Conservation (phyloP, 2,113 vertebrate genomes). For the Sturnus vulgaris region DNA sequence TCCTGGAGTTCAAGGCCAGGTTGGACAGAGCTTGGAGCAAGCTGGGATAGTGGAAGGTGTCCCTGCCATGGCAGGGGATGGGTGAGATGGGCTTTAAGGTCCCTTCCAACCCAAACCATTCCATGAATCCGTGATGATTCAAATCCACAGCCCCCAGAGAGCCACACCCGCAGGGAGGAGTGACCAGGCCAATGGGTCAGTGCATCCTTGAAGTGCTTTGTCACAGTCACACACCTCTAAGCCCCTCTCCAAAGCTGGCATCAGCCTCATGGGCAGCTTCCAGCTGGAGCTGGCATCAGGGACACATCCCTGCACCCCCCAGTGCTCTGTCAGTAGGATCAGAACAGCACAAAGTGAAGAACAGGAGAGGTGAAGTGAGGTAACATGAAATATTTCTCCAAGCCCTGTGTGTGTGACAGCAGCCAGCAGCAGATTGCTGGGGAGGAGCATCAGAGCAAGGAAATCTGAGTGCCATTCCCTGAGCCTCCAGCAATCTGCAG, state of each 20-base stretch:
- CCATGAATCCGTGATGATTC: not conserved
- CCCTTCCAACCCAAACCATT: not conserved
- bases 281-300: not conserved
- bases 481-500: not conserved
- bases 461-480: not conserved
- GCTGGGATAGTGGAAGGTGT: not conserved
- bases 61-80: not conserved
- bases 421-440: constrained; percentile 1
- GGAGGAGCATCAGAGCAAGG: not conserved
- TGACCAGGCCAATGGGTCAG: accelerated
- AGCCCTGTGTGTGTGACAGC: not conserved
- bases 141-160: not conserved
- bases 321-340: not conserved
- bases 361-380: not conserved
- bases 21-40: not conserved
- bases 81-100: not conserved
- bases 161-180: not conserved
- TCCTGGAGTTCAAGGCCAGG: not conserved
- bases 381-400: not conserved
- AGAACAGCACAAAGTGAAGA: not conserved
- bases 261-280: not conserved
- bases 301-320: not conserved
- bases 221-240: not conserved
- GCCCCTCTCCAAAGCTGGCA: not conserved
- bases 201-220: not conserved